Percentiles rank a stretch among this genome's conserved stretches.
Conservation (phyloP, 2,113 vertebrate species). For the Epinephelus moara region DNA sequence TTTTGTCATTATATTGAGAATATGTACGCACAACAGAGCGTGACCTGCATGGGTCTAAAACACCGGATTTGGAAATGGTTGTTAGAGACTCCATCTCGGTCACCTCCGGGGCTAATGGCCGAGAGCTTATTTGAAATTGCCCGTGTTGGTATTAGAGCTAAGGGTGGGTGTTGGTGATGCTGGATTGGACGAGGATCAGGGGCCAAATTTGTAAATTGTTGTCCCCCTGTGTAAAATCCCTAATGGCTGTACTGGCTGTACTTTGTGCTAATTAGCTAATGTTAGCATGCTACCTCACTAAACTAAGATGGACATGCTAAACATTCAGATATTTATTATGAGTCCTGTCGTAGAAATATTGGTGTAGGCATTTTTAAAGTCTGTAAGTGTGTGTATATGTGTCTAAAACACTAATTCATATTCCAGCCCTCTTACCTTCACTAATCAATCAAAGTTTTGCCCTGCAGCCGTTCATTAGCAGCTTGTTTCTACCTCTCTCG, state of each 20-base stretch:
- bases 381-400: background rate
- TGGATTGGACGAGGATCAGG: too few species aligned
- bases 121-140: too few species aligned
- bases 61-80: too few species aligned
- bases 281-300: background rate
- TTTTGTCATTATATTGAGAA: too few species aligned
- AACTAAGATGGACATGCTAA: background rate
- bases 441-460: constrained; percentile 7
- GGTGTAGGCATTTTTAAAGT: background rate
- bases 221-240: too few species aligned
- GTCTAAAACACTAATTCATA: constrained; percentile 14
- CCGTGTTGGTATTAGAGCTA: too few species aligned
- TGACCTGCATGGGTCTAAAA: too few species aligned
- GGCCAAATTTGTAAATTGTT: too few species aligned
- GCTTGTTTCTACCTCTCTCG: background rate
- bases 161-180: too few species aligned
- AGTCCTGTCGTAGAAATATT: background rate
- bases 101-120: too few species aligned
- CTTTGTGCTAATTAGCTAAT: background rate
- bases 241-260: background rate
- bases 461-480: constrained; percentile 35
- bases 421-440: background rate
- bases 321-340: background rate
- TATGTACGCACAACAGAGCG: too few species aligned
- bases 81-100: too few species aligned